phyloP scores from a whole-genome alignment of 2,888 invertebrate species.

The Phyllotreta cruciferae region DNA sequence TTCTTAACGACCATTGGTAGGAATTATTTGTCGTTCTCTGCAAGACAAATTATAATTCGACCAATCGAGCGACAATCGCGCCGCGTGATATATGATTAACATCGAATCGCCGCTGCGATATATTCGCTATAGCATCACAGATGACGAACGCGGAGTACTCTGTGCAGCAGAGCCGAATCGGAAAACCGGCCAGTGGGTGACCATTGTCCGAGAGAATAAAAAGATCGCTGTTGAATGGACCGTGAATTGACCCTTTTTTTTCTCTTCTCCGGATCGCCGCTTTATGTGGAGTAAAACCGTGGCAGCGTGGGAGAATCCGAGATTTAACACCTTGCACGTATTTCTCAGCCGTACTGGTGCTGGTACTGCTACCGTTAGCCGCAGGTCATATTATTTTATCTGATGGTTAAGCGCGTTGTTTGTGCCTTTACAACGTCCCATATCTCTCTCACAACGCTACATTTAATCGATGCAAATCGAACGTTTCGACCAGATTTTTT shows the following conservation, averaged over 20 bases:
- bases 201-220: conserved; percentile 46
- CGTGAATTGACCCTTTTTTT: conserved; percentile 41
- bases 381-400: conserved; percentile 33
- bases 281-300: conserved; percentile 38
- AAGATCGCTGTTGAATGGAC: conserved; percentile 44
- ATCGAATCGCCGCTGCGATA: conserved; percentile 16
- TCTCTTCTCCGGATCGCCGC: conserved; percentile 34
- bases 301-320: conserved; percentile 43
- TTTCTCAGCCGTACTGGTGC: conserved; percentile 18
- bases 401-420: conserved; percentile 5
- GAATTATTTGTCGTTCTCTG: conserved; percentile 15
- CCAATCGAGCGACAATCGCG: conserved; percentile 19
- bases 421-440: background rate
- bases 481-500: background rate
- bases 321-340: conserved; percentile 38
- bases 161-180: too few species aligned
- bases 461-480: background rate
- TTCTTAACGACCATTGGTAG: conserved; percentile 16
- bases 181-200: conserved; percentile 38
- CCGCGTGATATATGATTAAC: conserved; percentile 16
- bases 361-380: conserved; percentile 29
- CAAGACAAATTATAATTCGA: conserved; percentile 20
- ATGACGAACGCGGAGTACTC: too few species aligned
- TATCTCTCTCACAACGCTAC: too few species aligned
- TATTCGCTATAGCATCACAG: too few species aligned